Evolutionary conservation across 2,797 vertebrate genomes (phyloP), one percentile per base, ranked within the genome.

Genomic region (Lacerta agilis): DNA sequence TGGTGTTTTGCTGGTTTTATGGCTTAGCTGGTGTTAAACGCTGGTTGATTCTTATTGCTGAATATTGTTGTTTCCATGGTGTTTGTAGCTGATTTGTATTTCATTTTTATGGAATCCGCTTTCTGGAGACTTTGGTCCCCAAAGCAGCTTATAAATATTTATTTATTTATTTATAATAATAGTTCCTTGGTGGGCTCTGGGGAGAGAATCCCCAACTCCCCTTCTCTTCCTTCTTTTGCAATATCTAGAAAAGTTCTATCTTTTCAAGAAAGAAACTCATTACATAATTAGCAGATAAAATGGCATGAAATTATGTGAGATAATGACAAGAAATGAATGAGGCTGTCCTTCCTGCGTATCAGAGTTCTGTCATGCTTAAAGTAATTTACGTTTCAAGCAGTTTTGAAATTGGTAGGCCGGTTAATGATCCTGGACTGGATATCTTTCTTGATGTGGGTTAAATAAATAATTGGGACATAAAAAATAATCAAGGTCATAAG

Each of bases 401-500:
- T 90, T 92, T 93, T 84, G 49, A 91, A 94, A 89, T 88, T 90
- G 72, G 61, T 79, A 89, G 69, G 45, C 91, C 82, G 36, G 11
- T 90, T 89, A 90, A 88, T 87, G 78, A 41, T 92, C 88, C 75
- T 93, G 87, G 15, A 90, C 89, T 90, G 66, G 75, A 13, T 91
- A 29, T 92, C 25, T 88, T 89, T 88, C 72, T 91, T 77, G 89
- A 25, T 61, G 83, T 77, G 86, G 45, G 61, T 90, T 89, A 91
- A 94, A 89, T 92, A 94, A 94, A 92, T 90, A 95, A 91, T 76
- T 92, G 79, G 55, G 81, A 79, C 84, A 89, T 58, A 91, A 79
- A 90, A 89, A 93, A 86, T 91, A 93, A 92, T 93, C 82, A 94
- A 93, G 78, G 92, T 17, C 27, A 89, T 36, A 87, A 86, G 33